These are phyloP conservation scores for Oligia fasciuncula DNA, from an alignment of 2,888 invertebrate genomes.

Conservation along the genomic window DNA sequence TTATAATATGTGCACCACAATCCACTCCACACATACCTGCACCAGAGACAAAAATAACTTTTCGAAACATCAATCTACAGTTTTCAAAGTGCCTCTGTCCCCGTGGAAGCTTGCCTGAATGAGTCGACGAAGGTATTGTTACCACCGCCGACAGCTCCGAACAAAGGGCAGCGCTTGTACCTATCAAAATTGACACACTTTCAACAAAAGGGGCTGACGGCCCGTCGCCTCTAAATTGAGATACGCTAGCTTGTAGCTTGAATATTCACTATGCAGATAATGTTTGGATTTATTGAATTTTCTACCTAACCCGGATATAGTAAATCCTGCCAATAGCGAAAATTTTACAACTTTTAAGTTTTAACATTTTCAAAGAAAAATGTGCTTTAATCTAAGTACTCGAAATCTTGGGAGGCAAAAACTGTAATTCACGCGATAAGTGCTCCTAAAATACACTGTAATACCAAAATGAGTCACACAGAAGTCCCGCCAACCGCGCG, in stretches of 20 bases:
- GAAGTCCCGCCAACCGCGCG: constrained; percentile 1
- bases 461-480: constrained; percentile 16
- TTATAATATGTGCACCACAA: not conserved
- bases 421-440: not conserved
- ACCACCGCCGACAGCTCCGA: constrained; percentile 35
- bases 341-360: not conserved
- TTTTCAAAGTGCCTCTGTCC: constrained; percentile 40
- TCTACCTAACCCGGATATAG: not conserved
- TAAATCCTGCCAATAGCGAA: not conserved
- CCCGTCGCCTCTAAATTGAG: constrained; percentile 31
- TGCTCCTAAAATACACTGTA: not conserved
- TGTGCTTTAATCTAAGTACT: not conserved
- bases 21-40: constrained; percentile 1
- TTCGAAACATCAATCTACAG: constrained; percentile 51
- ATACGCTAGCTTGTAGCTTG: constrained; percentile 32
- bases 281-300: constrained; percentile 27
- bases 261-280: constrained; percentile 41
- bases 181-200: constrained; percentile 67
- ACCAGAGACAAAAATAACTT: constrained; percentile 48
- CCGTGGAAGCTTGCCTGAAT: constrained; percentile 44
- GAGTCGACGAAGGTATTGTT: constrained; percentile 49
- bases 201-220: constrained; percentile 54
- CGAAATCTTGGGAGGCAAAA: not conserved
- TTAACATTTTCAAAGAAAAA: not conserved
- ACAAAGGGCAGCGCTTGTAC: constrained; percentile 61